These are phyloP conservation scores for Mus spretus DNA, from an alignment of 2,797 vertebrate genomes.

Conservation along the genomic window DNA sequence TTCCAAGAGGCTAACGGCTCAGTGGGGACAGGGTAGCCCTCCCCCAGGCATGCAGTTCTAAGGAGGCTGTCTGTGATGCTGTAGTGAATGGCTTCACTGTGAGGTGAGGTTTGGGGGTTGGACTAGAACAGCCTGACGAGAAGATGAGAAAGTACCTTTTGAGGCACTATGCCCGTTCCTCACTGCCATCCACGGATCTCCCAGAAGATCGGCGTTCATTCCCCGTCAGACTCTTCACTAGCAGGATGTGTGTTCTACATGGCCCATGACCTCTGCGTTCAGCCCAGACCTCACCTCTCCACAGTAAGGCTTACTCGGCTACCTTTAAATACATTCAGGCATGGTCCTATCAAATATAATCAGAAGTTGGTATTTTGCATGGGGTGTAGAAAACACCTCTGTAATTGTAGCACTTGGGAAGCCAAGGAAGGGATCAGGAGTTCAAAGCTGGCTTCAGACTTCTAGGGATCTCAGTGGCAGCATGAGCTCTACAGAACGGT, in stretches of 20 bases:
- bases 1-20: background rate
- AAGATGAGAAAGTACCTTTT: background rate
- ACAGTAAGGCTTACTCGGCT: fast-evolving
- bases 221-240: background rate
- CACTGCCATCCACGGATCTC: fast-evolving
- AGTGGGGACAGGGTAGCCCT: fast-evolving
- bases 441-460: background rate
- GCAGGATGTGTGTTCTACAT: fast-evolving
- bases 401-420: background rate
- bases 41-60: fast-evolving
- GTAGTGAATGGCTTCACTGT: background rate
- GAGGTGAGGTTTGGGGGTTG: background rate
- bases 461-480: background rate
- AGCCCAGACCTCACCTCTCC: background rate
- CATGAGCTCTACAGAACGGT: background rate
- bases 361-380: background rate
- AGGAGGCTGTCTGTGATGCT: background rate
- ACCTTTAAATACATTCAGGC: background rate
- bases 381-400: background rate
- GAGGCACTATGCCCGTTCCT: fast-evolving
- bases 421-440: background rate
- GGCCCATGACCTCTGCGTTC: background rate
- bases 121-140: background rate
- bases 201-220: background rate
- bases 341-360: fast-evolving